phyloP scores from a whole-genome alignment of 2,113 vertebrate genomes.

The Strix uralensis region DNA sequence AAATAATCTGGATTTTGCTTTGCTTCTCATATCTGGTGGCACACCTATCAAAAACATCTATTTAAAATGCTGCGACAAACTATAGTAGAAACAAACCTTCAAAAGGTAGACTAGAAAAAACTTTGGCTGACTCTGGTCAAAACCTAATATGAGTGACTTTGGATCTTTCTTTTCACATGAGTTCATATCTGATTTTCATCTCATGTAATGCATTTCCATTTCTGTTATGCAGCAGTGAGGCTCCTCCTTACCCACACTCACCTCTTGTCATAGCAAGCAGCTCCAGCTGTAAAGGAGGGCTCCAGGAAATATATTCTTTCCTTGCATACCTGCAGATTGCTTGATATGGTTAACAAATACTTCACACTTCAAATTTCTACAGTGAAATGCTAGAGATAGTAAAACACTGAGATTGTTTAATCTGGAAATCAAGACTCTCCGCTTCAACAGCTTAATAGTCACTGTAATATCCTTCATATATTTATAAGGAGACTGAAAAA shows the following conservation, averaged over 20 bases:
- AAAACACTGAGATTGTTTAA: background rate
- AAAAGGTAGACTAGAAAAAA: background rate
- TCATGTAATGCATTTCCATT: background rate
- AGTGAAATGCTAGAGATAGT: background rate
- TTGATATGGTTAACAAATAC: background rate
- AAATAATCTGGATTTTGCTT: background rate
- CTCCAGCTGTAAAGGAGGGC: background rate
- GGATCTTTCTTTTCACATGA: background rate
- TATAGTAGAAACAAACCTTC: background rate
- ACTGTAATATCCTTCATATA: background rate
- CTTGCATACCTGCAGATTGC: background rate
- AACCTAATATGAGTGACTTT: background rate
- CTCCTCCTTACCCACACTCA: background rate
- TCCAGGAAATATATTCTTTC: background rate
- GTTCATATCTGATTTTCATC: background rate
- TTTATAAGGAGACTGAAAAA: background rate
- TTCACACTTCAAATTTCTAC: background rate
- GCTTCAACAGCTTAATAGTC: background rate
- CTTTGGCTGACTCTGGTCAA: background rate
- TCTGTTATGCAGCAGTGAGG: background rate
- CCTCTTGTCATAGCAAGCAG: background rate
- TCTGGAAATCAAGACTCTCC: background rate
- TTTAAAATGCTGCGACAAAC: background rate
- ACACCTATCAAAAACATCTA: background rate
- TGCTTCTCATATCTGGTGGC: background rate